Base-by-base conservation (phyloP, 92 coral and sea anemone species). In the Palythoa heliodiscus region DNA sequence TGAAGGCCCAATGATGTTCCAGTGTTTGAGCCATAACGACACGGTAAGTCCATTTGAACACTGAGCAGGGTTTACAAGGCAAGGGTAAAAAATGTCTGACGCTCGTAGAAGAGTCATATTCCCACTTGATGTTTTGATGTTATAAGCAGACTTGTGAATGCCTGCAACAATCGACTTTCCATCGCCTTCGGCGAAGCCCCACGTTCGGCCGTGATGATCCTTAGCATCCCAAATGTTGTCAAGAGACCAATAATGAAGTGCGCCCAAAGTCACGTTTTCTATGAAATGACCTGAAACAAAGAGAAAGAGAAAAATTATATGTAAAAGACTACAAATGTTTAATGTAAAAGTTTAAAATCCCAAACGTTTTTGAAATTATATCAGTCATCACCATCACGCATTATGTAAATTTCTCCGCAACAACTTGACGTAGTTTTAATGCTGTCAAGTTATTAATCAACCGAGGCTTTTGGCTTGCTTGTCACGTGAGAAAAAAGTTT, bases 21-120 rank as follows among this genome's bases (percentile, higher is more conserved):
- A 12, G 67, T 76, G 81, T 19, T 76, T 29, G 16, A 76, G 81
- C 81, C 81, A 76, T 24, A 76, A 54, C 13, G 81, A 76, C 11
- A 76, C 17, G 7, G 82, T 76, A 4, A 76, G 43, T 25, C 82
- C 82, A 54, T 76, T 17, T 37, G 14, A 3, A 25, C 82, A 76
- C 8, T 54, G 17, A 12, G 82, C 22, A 4, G 82, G 82, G 60
- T 76, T 35, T 25, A 29, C 48, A 50, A 76, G 82, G 22, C 82
- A 76, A 19, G 50, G 19, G 68, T 76, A 76, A 7, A 17, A 43
- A 2, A 2, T 52, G 48, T 37, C 47, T 39, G 69, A 53, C 23
- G 39, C 82, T 76, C 43, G 82, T 37, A 76, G 29, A 55, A 76
- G 82, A 23, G 47, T 76, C 22, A 76, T 55, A 39, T 13, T 52